These are phyloP conservation scores for Hyphantria cunea DNA, from an alignment of 1,140 invertebrate genomes.

Conservation along the genomic window DNA sequence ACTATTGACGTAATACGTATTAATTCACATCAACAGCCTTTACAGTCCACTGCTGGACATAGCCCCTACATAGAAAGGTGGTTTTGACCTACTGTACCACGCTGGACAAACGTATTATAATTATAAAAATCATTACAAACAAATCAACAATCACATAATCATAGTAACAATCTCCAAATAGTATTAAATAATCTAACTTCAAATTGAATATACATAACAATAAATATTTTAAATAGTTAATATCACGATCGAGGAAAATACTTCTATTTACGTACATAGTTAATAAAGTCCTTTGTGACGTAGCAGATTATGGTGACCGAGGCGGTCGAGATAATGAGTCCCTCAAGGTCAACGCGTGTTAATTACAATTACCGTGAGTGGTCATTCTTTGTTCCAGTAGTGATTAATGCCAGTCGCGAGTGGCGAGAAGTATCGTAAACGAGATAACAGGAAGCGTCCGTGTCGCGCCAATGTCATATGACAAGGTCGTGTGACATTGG, in stretches of 20 bases:
- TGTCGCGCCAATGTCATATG: constrained; percentile 63
- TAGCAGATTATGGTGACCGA: constrained; percentile 61
- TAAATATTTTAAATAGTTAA: too few relatives aligned
- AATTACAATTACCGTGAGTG: constrained; percentile 79
- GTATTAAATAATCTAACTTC: constrained; percentile 34
- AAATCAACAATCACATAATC: too few relatives aligned
- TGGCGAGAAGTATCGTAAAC: constrained; percentile 64
- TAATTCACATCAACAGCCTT: too few relatives aligned
- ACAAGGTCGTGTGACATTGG: constrained; percentile 51
- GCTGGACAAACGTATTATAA: too few relatives aligned
- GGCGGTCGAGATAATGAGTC: constrained; percentile 62
- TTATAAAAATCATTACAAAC: too few relatives aligned
- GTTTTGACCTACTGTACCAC: constrained; percentile 41
- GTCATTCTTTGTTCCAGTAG: constrained; percentile 80
- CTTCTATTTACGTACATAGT: constrained; percentile 47
- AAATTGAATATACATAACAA: constrained; percentile 36
- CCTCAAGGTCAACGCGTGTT: constrained; percentile 72
- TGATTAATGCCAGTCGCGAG: constrained; percentile 74
- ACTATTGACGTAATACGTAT: too few relatives aligned
- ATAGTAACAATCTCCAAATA: too few relatives aligned
- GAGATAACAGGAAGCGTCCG: constrained; percentile 77
- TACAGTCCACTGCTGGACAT: constrained; percentile 8
- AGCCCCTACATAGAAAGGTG: too few relatives aligned
- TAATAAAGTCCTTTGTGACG: constrained; percentile 69
- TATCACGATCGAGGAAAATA: too few relatives aligned